phyloP scores from a whole-genome alignment of 2,113 vertebrate species.

The Telmatochromis bifrenatus region DNA sequence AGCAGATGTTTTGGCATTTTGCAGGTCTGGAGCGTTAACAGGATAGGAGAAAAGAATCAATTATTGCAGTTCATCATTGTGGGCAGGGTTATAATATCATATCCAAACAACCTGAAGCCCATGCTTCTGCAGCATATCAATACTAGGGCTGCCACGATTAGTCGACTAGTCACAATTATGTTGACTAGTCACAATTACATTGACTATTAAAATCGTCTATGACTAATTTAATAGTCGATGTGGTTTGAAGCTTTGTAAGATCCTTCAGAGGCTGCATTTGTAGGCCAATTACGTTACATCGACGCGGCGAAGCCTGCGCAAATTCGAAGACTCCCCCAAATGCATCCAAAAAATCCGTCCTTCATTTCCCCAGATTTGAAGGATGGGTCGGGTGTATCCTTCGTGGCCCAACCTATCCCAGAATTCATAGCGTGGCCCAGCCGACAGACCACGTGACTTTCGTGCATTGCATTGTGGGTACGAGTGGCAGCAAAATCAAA shows the following conservation, averaged over 20 bases:
- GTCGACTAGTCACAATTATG: not conserved
- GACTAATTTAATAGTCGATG: accelerated
- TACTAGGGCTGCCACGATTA: not conserved
- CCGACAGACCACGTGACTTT: not conserved
- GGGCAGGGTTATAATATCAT: not conserved
- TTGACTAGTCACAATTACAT: not conserved
- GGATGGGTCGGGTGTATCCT: not conserved
- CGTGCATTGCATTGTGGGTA: too few species aligned
- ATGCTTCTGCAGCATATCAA: not conserved
- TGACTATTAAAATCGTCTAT: accelerated
- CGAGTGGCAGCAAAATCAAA: too few species aligned
- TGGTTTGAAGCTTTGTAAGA: not conserved
- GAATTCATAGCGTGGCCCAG: not conserved
- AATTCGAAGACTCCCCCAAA: not conserved
- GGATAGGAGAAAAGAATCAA: not conserved
- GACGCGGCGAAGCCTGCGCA: accelerated
- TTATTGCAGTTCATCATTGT: not conserved
- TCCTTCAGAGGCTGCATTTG: not conserved
- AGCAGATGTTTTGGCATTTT: not conserved
- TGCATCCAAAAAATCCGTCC: accelerated
- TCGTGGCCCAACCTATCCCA: not conserved
- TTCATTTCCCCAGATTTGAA: not conserved
- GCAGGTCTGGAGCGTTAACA: not conserved
- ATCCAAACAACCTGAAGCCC: not conserved
- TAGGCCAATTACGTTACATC: not conserved